Conservation (phyloP, 2,888 invertebrate genomes). For the Lithosia quadra region DNA sequence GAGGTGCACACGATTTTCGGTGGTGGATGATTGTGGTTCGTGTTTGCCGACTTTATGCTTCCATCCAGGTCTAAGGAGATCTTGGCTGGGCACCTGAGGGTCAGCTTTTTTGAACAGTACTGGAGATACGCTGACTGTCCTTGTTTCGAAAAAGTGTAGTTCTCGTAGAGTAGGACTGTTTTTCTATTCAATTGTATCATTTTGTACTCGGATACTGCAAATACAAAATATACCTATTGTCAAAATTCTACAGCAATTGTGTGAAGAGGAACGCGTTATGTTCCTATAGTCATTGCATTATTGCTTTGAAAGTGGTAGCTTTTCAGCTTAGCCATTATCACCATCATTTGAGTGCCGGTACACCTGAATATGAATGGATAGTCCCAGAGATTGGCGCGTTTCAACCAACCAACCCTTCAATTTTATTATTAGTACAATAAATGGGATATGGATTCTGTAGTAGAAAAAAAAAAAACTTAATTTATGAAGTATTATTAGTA, state of each 20-base stretch:
- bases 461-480: too few relatives aligned
- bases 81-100: constrained; percentile 14
- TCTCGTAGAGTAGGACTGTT: constrained; percentile 32
- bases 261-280: neutral
- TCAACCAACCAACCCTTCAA: too few relatives aligned
- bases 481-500: too few relatives aligned
- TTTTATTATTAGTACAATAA: too few relatives aligned
- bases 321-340: too few relatives aligned
- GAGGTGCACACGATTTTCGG: constrained; percentile 19
- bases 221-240: neutral
- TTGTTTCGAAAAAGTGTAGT: constrained; percentile 40
- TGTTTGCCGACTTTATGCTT: constrained; percentile 24
- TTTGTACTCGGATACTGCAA: constrained; percentile 27
- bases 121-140: constrained; percentile 24
- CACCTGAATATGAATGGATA: neutral
- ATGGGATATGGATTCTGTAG: too few relatives aligned
- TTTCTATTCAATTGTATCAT: constrained; percentile 26
- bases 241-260: neutral
- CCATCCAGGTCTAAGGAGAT: constrained; percentile 23
- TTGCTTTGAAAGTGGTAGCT: constrained; percentile 18
- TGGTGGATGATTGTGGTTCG: constrained; percentile 50
- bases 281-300: neutral
- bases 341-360: too few relatives aligned
- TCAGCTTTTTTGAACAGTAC: constrained; percentile 38
- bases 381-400: neutral